Percentiles rank a stretch among this genome's conserved stretches.
Evolutionary conservation across 2,888 invertebrate genomes (phyloP).

Genomic region (Diadegma fenestrale): DNA sequence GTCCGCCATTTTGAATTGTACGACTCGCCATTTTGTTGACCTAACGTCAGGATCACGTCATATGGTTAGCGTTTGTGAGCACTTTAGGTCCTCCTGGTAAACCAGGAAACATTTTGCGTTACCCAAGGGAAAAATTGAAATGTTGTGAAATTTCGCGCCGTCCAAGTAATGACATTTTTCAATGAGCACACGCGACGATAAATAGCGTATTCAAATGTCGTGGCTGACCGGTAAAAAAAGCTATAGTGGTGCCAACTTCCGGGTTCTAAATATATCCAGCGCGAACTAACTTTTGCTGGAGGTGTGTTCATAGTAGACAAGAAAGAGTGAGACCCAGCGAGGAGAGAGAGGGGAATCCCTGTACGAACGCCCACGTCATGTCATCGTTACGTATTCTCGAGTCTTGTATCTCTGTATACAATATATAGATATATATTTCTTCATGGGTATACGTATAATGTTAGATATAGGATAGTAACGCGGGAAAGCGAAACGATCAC

Average conservation of each 20-base stretch:
- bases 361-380: constrained; percentile 54
- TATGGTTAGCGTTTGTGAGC: too few species aligned
- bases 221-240: constrained; percentile 10
- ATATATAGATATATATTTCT: not conserved
- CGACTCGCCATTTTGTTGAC: not conserved
- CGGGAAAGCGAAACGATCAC: constrained; percentile 64
- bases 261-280: constrained; percentile 57
- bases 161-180: not conserved
- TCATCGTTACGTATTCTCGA: constrained; percentile 52
- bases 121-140: not conserved
- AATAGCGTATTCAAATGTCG: not conserved
- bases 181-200: not conserved
- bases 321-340: not conserved
- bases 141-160: not conserved
- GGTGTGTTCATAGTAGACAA: constrained; percentile 15
- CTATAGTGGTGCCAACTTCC: constrained; percentile 48
- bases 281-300: constrained; percentile 26
- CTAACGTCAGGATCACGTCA: too few species aligned
- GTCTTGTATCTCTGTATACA: constrained; percentile 16
- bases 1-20: not conserved
- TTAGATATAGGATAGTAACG: constrained; percentile 36
- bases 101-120: too few species aligned
- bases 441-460: constrained; percentile 5
- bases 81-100: too few species aligned
- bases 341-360: constrained; percentile 25